Evolutionary conservation across 1,140 invertebrate genomes (phyloP), one percentile per base, ranked within the genome.

Genomic region (Chironomus tepperi): DNA sequence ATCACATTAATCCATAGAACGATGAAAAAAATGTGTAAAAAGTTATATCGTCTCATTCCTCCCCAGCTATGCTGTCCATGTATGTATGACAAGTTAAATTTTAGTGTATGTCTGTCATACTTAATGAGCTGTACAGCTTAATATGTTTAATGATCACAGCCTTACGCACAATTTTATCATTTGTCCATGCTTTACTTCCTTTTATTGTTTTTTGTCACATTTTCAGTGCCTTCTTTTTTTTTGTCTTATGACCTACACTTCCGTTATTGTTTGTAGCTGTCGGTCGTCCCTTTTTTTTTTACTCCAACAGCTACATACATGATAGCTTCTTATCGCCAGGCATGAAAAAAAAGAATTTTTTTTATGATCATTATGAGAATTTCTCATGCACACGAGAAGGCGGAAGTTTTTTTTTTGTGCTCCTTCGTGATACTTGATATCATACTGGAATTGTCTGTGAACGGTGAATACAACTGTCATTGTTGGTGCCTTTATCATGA

Each of bases 361-460:
- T 57, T 15, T 57, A 57, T 57, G 47, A 15, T n/a, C 47, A 57
- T 57, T 57, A 57, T 57, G 47, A 57, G 47, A 57, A 12, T 57
- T 57, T 57, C 47, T 12, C 47, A 57, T 57, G 47, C 47, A 57
- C 47, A 57, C 10, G 24, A 34, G 24, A 5, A 57, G 47, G 12
- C 47, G 47, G 43, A 57, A 57, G n/a, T 57, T 57, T 57, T n/a
- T 57, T 57, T n/a, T 57, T 57, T 57, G 12, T 57, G 47, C n/a
- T 12, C 15, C 47, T 12, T n/a, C 47, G 47, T 57, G 12, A n/a
- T 57, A 57, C 12, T 57, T n/a, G 47, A 57, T 57, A 57, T 57
- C 24, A 1, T 34, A 34, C 24, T 57, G 47, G 9, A n/a, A 57
- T 57, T 57, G n/a, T 57, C 12, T 57, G 47, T 34, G 24, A 34